phyloP scores from a whole-genome alignment of 2,888 invertebrate genomes.

The Terebella lapidaria region DNA sequence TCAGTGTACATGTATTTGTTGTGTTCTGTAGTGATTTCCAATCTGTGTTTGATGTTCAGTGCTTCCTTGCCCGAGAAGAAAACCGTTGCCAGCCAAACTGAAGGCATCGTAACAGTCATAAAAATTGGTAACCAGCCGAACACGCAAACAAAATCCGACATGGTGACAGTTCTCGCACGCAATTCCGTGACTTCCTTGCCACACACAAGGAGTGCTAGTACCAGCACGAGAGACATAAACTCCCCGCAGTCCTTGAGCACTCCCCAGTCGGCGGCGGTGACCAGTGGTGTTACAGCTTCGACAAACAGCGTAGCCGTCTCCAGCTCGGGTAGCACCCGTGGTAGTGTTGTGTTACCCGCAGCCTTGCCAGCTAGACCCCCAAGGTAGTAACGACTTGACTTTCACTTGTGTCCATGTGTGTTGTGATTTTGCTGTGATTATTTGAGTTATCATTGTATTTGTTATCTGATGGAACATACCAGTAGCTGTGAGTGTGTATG shows the following conservation, averaged over 20 bases:
- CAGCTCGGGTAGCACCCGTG: background rate
- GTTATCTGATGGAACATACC: too few species aligned
- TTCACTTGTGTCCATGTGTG: too few species aligned
- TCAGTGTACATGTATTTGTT: too few species aligned
- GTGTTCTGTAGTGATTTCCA: too few species aligned
- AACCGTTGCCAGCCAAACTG: slow-evolving; percentile 44
- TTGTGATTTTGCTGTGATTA: too few species aligned
- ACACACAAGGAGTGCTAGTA: slow-evolving; percentile 20
- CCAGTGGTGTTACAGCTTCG: background rate
- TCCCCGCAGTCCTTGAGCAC: slow-evolving; percentile 3
- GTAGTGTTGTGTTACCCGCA: too few species aligned
- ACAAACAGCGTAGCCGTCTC: background rate
- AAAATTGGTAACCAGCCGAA: slow-evolving; percentile 42
- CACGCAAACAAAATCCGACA: slow-evolving; percentile 20
- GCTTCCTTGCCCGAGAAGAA: slow-evolving; percentile 3
- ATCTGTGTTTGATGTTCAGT: background rate
- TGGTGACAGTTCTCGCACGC: slow-evolving; percentile 10
- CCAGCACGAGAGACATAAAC: slow-evolving; percentile 22
- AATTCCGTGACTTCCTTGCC: slow-evolving; percentile 10
- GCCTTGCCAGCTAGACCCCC: too few species aligned
- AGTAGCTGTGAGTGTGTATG: too few species aligned
- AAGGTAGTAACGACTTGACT: too few species aligned
- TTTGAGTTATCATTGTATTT: too few species aligned
- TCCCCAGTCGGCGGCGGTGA: background rate
- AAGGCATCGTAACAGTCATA: slow-evolving; percentile 47